Evolutionary conservation across 2,113 vertebrate species (phyloP).

Genomic region (Addax nasomaculatus): DNA sequence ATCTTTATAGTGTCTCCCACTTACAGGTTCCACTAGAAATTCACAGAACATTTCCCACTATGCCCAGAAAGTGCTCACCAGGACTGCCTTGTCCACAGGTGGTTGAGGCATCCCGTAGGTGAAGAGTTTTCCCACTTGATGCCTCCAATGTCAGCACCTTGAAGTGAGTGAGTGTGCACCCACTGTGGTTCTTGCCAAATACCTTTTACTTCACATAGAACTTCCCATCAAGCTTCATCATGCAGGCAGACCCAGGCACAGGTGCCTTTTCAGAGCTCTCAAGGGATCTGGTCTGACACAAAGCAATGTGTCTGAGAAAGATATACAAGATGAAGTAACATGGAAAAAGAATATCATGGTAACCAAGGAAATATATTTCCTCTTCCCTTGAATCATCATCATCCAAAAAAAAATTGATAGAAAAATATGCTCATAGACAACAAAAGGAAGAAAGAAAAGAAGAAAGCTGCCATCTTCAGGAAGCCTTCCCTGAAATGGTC

Average conservation of each 20-base stretch:
- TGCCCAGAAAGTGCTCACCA: slow-evolving; percentile 83
- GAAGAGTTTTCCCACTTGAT: slow-evolving; percentile 79
- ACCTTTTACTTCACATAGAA: slow-evolving; percentile 91
- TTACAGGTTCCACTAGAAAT: neutral
- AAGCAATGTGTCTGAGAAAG: neutral
- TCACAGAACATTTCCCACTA: neutral
- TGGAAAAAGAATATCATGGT: neutral
- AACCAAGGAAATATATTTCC: too few species aligned
- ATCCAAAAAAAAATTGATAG: neutral
- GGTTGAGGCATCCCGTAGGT: slow-evolving; percentile 89
- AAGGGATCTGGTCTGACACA: neutral
- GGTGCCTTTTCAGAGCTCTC: neutral
- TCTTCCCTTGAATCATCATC: neutral
- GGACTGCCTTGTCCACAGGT: slow-evolving; percentile 84
- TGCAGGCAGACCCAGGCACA: slow-evolving; percentile 61
- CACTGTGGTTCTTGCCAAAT: slow-evolving; percentile 88
- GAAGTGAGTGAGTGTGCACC: slow-evolving; percentile 90
- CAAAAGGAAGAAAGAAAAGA: neutral
- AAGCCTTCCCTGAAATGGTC: neutral
- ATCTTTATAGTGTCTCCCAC: neutral
- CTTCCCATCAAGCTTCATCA: slow-evolving; percentile 87
- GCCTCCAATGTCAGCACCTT: slow-evolving; percentile 93
- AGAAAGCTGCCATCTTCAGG: neutral
- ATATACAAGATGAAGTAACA: neutral
- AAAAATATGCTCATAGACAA: neutral